Base-by-base conservation (phyloP, 1,140 invertebrate species). In the Pemphigus obesinymphae region DNA sequence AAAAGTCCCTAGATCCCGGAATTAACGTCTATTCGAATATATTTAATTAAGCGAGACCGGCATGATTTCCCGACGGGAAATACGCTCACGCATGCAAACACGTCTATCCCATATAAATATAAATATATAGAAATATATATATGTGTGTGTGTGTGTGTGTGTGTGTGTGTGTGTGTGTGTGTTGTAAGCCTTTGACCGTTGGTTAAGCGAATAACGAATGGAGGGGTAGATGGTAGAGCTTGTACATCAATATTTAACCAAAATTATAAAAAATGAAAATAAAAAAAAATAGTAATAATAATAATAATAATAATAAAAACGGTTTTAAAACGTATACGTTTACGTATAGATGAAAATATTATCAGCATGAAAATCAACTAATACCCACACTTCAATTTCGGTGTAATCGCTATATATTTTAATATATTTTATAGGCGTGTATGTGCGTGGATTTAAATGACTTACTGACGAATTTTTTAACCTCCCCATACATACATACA, bases 41-140 rank as follows among this genome's bases (percentile, higher is more conserved):
- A 76, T 76, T 76, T 76, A 76, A 76, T 76, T 76, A 76, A 76
- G 73, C 73, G 50, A 58, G 50, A 55, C 73, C 58, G 55, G 55
- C 72, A 29, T 58, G 73, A 76, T 76, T 76, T 50, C 73, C 73
- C 31, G 23, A 10, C 37, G 73, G 73, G 50, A 76, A 34, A 58
- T 58, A 23, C 45, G 1, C 11, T 17, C 26, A 10, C 11, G 45
- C 45, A 15, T 23, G 20, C 11, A n/a, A 40, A 66, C 10, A 66
- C 8, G 20, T 23, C 15, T 50, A 50, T 48, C 15, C 11, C n/a
- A 13, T 10, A 13, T 3, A 34, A 15, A 2, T 26, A 20, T 7
- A 63, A 15, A 34, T 15, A 10, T 1, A 34, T 11, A 26, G 3
- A 20, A 6, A 37, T 13, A 37, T n/a, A 66, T 13, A 40, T 8